Evolutionary conservation across 2,888 invertebrate genomes (phyloP).

Genomic region (Drosophila silvestris): DNA sequence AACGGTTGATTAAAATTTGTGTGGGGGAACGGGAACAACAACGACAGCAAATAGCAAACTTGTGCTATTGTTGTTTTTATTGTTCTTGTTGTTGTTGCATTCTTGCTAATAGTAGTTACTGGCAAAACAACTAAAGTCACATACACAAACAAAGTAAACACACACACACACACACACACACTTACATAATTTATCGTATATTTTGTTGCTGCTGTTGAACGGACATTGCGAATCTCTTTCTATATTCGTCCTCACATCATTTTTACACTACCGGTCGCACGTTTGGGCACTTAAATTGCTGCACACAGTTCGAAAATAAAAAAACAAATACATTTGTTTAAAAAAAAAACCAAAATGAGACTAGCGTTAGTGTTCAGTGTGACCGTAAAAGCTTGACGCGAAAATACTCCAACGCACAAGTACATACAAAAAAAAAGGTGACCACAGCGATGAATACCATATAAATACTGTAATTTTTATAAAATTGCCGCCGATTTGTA

Average conservation of each 20-base stretch:
- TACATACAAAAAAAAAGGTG: not conserved
- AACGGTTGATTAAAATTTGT: conserved; percentile 54
- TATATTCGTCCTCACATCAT: conserved; percentile 41
- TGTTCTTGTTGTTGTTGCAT: conserved; percentile 47
- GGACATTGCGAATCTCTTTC: conserved; percentile 56
- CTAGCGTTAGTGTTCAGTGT: conserved; percentile 53
- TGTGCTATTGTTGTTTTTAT: conserved; percentile 39
- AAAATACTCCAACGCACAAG: conserved; percentile 14
- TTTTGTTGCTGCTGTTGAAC: conserved; percentile 47
- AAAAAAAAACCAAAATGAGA: conserved; percentile 72
- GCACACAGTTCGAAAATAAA: conserved; percentile 65
- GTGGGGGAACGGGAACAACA: conserved; percentile 76
- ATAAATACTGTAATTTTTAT: conserved; percentile 5
- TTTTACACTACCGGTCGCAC: conserved; percentile 42
- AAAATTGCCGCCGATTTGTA: not conserved
- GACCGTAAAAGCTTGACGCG: conserved; percentile 20
- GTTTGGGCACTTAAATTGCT: conserved; percentile 40
- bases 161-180: conserved; percentile 43
- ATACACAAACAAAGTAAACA: conserved; percentile 36
- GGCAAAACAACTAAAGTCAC: conserved; percentile 28
- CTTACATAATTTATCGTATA: conserved; percentile 71
- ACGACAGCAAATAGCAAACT: conserved; percentile 54
- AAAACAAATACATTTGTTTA: conserved; percentile 75
- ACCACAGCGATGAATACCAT: conserved; percentile 23
- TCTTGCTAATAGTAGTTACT: conserved; percentile 58